A percentile compares a stretch with the other conserved stretches of the same genome.
Conservation (phyloP, 2,797 vertebrate genomes). For the Myiotriccus ornatus region DNA sequence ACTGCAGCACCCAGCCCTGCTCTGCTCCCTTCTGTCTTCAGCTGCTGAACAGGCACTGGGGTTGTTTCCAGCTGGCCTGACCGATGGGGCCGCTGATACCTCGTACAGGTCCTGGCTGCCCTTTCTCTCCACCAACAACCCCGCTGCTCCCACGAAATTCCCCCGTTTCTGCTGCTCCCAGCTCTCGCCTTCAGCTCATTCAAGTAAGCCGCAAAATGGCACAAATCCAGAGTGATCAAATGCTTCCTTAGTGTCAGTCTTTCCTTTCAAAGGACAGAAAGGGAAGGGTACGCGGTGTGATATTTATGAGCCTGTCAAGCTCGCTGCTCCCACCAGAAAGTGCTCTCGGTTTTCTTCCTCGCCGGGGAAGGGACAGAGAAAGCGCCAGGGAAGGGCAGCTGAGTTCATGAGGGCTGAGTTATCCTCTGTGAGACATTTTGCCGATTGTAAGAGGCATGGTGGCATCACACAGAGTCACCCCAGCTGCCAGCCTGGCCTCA, state of each 20-base stretch:
- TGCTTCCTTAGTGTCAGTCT: conserved; percentile 25
- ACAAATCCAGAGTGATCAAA: conserved; percentile 36
- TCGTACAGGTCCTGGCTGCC: background rate
- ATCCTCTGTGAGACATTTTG: background rate
- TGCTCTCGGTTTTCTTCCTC: conserved; percentile 38
- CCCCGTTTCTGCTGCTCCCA: background rate
- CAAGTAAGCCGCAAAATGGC: conserved; percentile 45
- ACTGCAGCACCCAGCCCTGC: background rate
- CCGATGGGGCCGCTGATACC: background rate
- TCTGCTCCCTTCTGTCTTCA: background rate
- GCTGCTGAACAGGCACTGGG: background rate
- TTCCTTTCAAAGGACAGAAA: conserved; percentile 42
- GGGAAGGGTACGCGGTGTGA: background rate
- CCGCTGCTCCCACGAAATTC: background rate
- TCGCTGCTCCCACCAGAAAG: background rate
- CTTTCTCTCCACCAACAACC: background rate
- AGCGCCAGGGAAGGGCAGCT: background rate
- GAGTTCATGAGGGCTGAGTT: background rate
- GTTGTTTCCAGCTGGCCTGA: conserved; percentile 2
- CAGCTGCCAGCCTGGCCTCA: background rate
- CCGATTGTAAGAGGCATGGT: rapidly evolving
- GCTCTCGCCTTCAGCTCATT: background rate
- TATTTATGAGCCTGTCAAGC: conserved; percentile 57
- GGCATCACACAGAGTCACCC: background rate
- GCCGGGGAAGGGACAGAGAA: background rate